Conservation (phyloP, 2,888 invertebrate species). For the Drosophila stalkeri region DNA sequence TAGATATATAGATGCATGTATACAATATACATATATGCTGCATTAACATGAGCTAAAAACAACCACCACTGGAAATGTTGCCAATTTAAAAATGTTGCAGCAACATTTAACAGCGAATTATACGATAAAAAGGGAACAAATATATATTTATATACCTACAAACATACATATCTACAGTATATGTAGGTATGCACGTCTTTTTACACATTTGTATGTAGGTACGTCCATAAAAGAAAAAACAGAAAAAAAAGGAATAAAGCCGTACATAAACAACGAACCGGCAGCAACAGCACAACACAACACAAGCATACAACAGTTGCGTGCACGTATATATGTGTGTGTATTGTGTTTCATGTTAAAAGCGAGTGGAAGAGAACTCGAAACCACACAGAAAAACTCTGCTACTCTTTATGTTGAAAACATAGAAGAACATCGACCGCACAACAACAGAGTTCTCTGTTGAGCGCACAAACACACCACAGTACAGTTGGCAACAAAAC, state of each 20-base stretch:
- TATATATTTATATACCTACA: not conserved
- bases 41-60: slow-evolving; percentile 37
- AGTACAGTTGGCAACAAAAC: slow-evolving; percentile 83
- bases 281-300: slow-evolving; percentile 38
- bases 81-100: slow-evolving; percentile 42
- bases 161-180: not conserved
- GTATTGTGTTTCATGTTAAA: slow-evolving; percentile 48
- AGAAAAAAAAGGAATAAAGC: slow-evolving; percentile 75
- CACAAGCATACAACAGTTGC: slow-evolving; percentile 24
- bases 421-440: slow-evolving; percentile 65
- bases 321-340: slow-evolving; percentile 16
- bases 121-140: slow-evolving; percentile 27
- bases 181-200: not conserved
- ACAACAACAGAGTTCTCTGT: slow-evolving; percentile 50
- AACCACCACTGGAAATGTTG: slow-evolving; percentile 51
- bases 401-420: slow-evolving; percentile 53
- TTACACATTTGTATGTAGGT: slow-evolving; percentile 18
- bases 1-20: not conserved
- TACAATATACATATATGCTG: slow-evolving; percentile 8
- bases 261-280: slow-evolving; percentile 67
- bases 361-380: slow-evolving; percentile 40
- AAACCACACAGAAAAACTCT: slow-evolving; percentile 45
- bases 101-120: slow-evolving; percentile 47
- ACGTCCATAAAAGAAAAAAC: slow-evolving; percentile 32
- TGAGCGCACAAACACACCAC: slow-evolving; percentile 28